These are phyloP conservation scores for Zophobas morio DNA, from an alignment of 1,140 invertebrate genomes.

Conservation along the genomic window DNA sequence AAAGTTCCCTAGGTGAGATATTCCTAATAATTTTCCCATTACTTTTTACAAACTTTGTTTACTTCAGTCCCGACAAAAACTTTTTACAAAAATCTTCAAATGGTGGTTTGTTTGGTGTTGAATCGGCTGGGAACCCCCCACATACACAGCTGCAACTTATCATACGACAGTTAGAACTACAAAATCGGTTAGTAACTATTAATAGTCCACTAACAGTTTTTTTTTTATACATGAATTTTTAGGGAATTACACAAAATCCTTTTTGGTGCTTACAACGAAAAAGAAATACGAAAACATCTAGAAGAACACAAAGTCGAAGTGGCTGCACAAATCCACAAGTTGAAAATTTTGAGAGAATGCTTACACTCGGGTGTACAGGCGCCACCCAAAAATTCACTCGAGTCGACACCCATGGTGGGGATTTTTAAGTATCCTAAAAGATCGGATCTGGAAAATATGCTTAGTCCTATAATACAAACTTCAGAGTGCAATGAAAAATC, in stretches of 20 bases:
- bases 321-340: conserved; percentile 72
- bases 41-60: not conserved
- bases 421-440: not conserved
- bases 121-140: conserved; percentile 57
- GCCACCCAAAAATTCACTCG: conserved; percentile 43
- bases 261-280: conserved; percentile 60
- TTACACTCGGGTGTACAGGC: conserved; percentile 20
- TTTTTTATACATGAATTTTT: conserved; percentile 33
- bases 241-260: conserved; percentile 63
- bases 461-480: conserved; percentile 70
- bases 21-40: not conserved
- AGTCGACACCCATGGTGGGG: conserved; percentile 64
- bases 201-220: conserved; percentile 14
- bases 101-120: conserved; percentile 20
- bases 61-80: conserved; percentile 48
- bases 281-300: conserved; percentile 69
- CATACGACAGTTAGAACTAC: conserved; percentile 74
- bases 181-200: conserved; percentile 70
- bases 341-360: conserved; percentile 71
- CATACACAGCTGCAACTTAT: conserved; percentile 73
- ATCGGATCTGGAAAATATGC: conserved; percentile 57
- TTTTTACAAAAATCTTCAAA: conserved; percentile 24
- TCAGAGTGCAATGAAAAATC: conserved; percentile 16
- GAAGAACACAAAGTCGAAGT: conserved; percentile 71
- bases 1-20: conserved; percentile 49